Evolutionary conservation across 2,888 invertebrate genomes (phyloP).

Genomic region (Cataglyphis cursor): DNA sequence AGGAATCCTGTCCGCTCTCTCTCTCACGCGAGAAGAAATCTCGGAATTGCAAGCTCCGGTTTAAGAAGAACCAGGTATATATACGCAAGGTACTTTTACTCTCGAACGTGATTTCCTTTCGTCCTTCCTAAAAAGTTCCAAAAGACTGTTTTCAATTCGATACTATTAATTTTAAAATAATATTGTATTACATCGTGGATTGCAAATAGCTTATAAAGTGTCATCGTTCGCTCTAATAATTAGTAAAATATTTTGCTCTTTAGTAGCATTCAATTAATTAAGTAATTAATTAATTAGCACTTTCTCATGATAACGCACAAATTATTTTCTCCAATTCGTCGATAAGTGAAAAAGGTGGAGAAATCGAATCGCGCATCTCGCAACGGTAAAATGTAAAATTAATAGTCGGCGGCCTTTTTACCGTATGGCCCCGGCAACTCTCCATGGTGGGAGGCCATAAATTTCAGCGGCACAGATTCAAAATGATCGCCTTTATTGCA

Average conservation of each 20-base stretch:
- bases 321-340: not conserved
- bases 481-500: slow-evolving; percentile 88
- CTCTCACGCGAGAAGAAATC: slow-evolving; percentile 2
- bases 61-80: slow-evolving; percentile 21
- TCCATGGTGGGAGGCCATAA: slow-evolving; percentile 85
- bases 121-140: not conserved
- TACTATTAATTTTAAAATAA: not conserved
- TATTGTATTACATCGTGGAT: not conserved
- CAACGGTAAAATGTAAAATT: slow-evolving; percentile 78
- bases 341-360: slow-evolving; percentile 5
- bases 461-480: slow-evolving; percentile 88
- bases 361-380: slow-evolving; percentile 45
- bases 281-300: not conserved
- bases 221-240: not conserved
- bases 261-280: not conserved
- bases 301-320: not conserved
- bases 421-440: slow-evolving; percentile 65
- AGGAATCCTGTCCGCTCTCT: not conserved
- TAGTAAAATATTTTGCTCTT: not conserved
- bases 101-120: not conserved
- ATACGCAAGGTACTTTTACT: not conserved
- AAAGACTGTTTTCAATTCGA: not conserved
- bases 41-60: not conserved
- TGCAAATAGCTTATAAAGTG: not conserved
- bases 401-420: slow-evolving; percentile 78